Evolutionary conservation across 1,140 invertebrate species (phyloP), one percentile per base, ranked within the genome.

Genomic region (Zaprionus vittiger): DNA sequence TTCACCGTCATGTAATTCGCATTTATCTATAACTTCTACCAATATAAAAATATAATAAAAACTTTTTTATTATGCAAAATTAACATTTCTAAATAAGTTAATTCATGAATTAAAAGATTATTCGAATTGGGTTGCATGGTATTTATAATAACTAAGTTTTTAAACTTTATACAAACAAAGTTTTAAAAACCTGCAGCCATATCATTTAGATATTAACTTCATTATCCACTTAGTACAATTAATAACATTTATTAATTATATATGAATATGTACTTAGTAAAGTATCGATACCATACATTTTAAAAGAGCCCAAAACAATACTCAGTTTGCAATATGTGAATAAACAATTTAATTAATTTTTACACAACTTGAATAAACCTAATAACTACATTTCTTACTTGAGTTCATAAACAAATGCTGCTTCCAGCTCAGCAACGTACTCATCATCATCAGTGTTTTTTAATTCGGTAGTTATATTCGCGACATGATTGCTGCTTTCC

Each of bases 381-480:
- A 26, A 26, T n/a, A 59, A 20, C 9, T 37, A 20, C 9, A 15
- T 12, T 34, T 47, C 22, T 80, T 84, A 83, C 62, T 66, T 80
- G 22, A 84, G 49, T 54, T 83, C 81, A 57, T 64, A 49, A 22
- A 84, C 77, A 56, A 83, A 83, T 49, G 55, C 47, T 41, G 81
- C 73, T 49, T 84, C 73, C 9, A 83, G 41, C 54, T 83, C 81
- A 20, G 77, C 81, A 49, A 83, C 49, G 5, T 64, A 83, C 22
- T 66, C 47, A 37, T 83, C 63, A 31, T 83, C 77, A 28, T 69
- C 60, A 24, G 22, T n/a, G 9, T 63, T 56, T 47, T 1, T 34
- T 15, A 14, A 1, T 6, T 49, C 22, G n/a, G 20, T 28, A 44
- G 17, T 22, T 6, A 26, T 6, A 26, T 15, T 34, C 5, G 14